Evolutionary conservation across 2,113 vertebrate genomes (phyloP).

Genomic region (Collichthys lucidus): DNA sequence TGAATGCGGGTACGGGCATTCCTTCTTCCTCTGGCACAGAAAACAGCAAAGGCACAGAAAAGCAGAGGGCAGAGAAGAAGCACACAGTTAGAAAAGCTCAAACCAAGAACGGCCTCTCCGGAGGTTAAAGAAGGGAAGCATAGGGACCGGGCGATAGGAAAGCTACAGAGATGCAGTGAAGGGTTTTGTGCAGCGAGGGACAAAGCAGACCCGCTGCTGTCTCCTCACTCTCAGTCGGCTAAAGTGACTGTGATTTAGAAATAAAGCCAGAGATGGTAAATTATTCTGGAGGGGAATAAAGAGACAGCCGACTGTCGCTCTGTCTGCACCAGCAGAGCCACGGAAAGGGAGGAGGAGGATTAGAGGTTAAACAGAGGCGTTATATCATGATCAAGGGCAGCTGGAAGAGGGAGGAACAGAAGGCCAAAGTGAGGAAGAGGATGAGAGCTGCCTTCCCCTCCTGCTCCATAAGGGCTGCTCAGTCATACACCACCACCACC

Average conservation of each 20-base stretch:
- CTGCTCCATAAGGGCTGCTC: slow-evolving; percentile 80
- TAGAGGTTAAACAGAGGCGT: slow-evolving; percentile 75
- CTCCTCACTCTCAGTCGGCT: slow-evolving; percentile 36
- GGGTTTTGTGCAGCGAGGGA: slow-evolving; percentile 39
- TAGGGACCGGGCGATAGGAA: slow-evolving; percentile 46
- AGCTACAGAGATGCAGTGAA: slow-evolving; percentile 41
- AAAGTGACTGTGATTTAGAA: slow-evolving; percentile 33
- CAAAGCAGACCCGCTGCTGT: slow-evolving; percentile 51
- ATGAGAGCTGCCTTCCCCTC: slow-evolving; percentile 83
- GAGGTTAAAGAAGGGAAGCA: slow-evolving; percentile 54
- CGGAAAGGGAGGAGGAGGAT: slow-evolving; percentile 57
- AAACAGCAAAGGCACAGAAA: slow-evolving; percentile 91
- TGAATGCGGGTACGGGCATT: slow-evolving; percentile 98
- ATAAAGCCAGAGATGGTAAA: slow-evolving; percentile 46
- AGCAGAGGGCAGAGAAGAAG: slow-evolving; percentile 88
- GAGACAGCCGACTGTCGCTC: slow-evolving; percentile 57
- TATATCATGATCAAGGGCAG: slow-evolving; percentile 68
- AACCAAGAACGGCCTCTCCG: slow-evolving; percentile 63
- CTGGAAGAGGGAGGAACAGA: slow-evolving; percentile 64
- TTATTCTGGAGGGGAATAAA: slow-evolving; percentile 52
- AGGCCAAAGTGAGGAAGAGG: slow-evolving; percentile 65
- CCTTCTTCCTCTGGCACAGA: slow-evolving; percentile 97
- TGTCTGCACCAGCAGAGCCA: slow-evolving; percentile 42
- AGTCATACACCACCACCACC: slow-evolving; percentile 83
- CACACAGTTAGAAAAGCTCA: slow-evolving; percentile 87